Percentiles rank a stretch among this genome's conserved stretches.
phyloP scores from a whole-genome alignment of 2,888 invertebrate species.

The Sinodicranocentrus sp. region DNA sequence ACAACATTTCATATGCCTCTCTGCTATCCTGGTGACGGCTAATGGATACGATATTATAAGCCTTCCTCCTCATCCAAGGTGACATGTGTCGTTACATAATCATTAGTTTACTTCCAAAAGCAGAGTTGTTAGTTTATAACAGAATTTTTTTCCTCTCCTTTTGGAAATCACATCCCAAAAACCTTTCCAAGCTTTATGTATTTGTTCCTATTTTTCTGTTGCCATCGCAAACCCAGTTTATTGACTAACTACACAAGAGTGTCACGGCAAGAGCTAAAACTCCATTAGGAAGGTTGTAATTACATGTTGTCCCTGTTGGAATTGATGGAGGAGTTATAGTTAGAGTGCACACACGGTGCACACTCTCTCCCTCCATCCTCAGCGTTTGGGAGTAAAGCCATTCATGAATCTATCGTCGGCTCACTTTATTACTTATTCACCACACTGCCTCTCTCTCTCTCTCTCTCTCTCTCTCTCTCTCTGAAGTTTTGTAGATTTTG shows the following conservation, averaged over 20 bases:
- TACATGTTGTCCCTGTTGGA: constrained; percentile 61
- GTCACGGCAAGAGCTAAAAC: constrained; percentile 21
- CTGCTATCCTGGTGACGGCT: too few relatives aligned
- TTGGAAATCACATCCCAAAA: too few relatives aligned
- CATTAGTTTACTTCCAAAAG: too few relatives aligned
- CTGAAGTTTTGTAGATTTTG: neutral
- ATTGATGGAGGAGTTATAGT: too few relatives aligned
- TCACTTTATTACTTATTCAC: constrained; percentile 68
- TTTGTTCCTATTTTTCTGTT: neutral
- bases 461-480: neutral
- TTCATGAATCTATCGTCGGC: constrained; percentile 68
- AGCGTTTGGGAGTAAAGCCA: constrained; percentile 18
- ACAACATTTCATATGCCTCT: too few relatives aligned
- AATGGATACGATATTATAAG: too few relatives aligned
- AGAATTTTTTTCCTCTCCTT: too few relatives aligned
- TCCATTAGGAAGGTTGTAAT: constrained; percentile 64
- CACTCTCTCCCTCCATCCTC: neutral
- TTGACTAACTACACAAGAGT: constrained; percentile 3
- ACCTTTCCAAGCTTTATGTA: too few relatives aligned
- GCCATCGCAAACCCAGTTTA: neutral
- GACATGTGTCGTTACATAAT: too few relatives aligned
- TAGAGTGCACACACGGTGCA: too few relatives aligned
- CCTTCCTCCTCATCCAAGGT: too few relatives aligned
- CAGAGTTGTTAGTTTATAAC: too few relatives aligned
- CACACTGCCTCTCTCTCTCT: constrained; percentile 13